Base-by-base conservation (phyloP, 2,797 vertebrate genomes). In the Corythornis leucogaster region DNA sequence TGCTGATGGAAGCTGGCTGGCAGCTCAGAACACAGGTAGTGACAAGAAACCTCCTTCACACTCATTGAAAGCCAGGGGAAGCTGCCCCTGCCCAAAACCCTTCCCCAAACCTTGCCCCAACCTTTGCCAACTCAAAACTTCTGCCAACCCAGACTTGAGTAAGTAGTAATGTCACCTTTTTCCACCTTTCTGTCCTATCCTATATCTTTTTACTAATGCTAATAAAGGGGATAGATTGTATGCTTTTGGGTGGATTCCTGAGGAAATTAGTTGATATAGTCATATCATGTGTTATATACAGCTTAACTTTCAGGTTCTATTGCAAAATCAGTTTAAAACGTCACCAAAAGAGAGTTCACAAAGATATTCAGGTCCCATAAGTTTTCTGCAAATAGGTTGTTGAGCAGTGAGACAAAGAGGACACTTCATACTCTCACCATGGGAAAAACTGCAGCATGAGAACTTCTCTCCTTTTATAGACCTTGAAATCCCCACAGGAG, bases 1-100 rank as follows among this genome's bases (percentile, higher is more conserved):
- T 43, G 31, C 26, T 24, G 31, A 48, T 28, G 25, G 69, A 62
- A 80, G 21, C 15, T 51, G 24, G 14, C 11, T 68, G 21, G 22
- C 8, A 5, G n/a, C 26, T 62, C 38, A 3, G 9, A 74, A 7
- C 18, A 14, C 10, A 54, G 11, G 24, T 18, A 58, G 13, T 12
- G 35, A 16, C n/a, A 69, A 40, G 22, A 48, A 19, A 78, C 2
- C 7, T 22, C 42, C 54, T 53, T 1, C 70, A 63, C 21, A 10
- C 1, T 5, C 1, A 0, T 0, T 2, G 3, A 42, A 21, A 76
- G 18, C 20, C 35, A 35, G 40, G 0, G 20, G 30, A 62, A 38
- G 14, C 16, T 45, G 13, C 10, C 8, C 15, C 33, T 74, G 19
- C 48, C 18, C 3, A 19, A 80, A 64, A 12, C 25, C 33, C 33